Evolutionary conservation across 2,113 vertebrate species (phyloP).

Genomic region (Rissa tridactyla): DNA sequence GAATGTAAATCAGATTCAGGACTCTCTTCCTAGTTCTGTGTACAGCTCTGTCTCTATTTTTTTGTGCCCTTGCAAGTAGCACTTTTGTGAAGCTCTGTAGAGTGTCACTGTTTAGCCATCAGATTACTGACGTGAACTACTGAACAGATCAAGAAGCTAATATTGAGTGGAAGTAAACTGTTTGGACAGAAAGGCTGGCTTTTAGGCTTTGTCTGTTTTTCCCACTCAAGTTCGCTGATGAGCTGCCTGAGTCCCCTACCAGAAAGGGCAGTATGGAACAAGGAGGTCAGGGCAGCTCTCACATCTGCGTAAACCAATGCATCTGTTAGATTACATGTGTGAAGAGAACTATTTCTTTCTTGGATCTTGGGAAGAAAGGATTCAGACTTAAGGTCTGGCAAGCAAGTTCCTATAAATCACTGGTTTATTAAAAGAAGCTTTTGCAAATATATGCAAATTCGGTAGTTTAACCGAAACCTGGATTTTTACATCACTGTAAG

Average conservation of each 20-base stretch:
- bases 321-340: background rate
- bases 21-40: background rate
- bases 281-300: background rate
- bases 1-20: background rate
- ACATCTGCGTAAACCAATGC: background rate
- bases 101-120: background rate
- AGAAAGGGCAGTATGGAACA: background rate
- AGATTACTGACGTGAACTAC: background rate
- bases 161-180: background rate
- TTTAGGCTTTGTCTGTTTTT: background rate
- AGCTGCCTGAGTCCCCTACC: background rate
- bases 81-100: background rate
- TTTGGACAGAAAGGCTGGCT: background rate
- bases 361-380: background rate
- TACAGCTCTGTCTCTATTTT: background rate
- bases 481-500: background rate
- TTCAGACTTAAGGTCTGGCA: background rate
- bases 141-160: background rate
- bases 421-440: background rate
- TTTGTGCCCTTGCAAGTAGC: background rate
- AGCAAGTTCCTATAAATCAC: background rate
- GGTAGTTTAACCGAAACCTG: background rate
- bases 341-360: background rate
- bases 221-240: background rate
- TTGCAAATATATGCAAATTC: background rate